Evolutionary conservation across 2,797 vertebrate genomes (phyloP).

Genomic region (Crotalus adamanteus): DNA sequence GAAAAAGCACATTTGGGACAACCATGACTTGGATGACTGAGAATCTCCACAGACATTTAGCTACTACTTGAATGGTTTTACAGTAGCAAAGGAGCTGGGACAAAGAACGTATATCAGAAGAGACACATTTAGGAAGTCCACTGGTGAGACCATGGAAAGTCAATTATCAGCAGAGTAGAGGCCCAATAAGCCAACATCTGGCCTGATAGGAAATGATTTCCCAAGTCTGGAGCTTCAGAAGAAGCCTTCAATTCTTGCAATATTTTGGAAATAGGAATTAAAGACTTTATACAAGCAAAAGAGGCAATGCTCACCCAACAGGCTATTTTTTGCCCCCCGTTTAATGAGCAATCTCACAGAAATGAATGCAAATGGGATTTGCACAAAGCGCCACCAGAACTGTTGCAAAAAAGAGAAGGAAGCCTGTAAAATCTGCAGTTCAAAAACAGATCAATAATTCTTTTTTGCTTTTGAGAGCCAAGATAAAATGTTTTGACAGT

Average conservation of each 20-base stretch:
- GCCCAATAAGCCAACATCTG: not conserved
- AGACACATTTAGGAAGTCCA: not conserved
- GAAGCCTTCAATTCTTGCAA: not conserved
- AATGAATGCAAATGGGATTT: not conserved
- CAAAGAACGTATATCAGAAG: not conserved
- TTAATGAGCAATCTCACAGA: conserved; percentile 29
- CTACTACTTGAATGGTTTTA: not conserved
- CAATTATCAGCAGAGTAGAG: not conserved
- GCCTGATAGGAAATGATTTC: not conserved
- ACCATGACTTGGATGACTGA: not conserved
- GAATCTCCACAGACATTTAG: not conserved
- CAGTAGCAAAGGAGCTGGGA: not conserved
- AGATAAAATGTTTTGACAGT: conserved; percentile 30
- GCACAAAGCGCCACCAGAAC: not conserved
- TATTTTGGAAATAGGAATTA: not conserved
- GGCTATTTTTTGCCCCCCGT: not conserved
- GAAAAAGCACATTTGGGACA: not conserved
- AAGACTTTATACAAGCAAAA: conserved; percentile 30
- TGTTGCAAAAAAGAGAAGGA: not conserved
- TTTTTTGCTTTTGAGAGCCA: conserved; percentile 18
- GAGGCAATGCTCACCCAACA: not conserved
- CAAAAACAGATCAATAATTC: conserved; percentile 2
- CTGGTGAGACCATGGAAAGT: not conserved
- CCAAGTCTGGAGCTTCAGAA: not conserved
- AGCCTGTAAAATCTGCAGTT: not conserved